Evolutionary conservation across 2,797 vertebrate genomes (phyloP), one percentile per base, ranked within the genome.

Genomic region (Poliocrania exsul): DNA sequence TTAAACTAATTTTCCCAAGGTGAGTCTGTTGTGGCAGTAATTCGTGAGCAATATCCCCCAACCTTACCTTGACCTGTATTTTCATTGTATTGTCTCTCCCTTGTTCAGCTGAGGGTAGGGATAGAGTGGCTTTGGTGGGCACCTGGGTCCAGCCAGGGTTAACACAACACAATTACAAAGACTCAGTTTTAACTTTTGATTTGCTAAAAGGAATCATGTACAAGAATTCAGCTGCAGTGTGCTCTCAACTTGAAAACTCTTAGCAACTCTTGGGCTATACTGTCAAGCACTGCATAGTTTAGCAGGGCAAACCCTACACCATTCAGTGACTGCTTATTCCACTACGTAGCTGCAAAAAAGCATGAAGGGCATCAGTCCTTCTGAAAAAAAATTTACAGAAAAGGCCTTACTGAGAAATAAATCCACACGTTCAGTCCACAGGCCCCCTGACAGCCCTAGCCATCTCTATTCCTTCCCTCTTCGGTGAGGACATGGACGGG

Each of bases 281-380:
- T 67, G 18, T 33, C 0, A 0, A 24, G 29, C 0, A 1, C 57
- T 79, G 35, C 16, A 20, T 1, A 51, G 29, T 11, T 42, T 42
- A 77, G 25, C 6, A 53, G 46, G n/a, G 61, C 46, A 88, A 86
- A 58, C 24, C 33, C 38, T 67, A 51, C 17, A 23, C 4, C 2
- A 31, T 44, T 62, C 31, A 35, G 13, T 7, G 53, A 75, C 20
- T 10, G 7, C 19, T 62, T 81, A 16, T 18, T 57, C 46, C 14
- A 29, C 0, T 53, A 12, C 10, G 11, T 29, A 70, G 20, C 51
- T 71, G 40, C 69, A 50, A 12, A 50, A 61, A 56, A 82, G 49
- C 20, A 85, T 5, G 21, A 87, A 86, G 23, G 38, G 11, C 37
- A 72, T 83, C 23, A 12, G 21, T 21, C 33, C 17, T 61, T 73